A percentile compares a stretch with the other conserved stretches of the same genome.
phyloP scores from a whole-genome alignment of 1,140 invertebrate genomes.

The Lucilia cuprina region DNA sequence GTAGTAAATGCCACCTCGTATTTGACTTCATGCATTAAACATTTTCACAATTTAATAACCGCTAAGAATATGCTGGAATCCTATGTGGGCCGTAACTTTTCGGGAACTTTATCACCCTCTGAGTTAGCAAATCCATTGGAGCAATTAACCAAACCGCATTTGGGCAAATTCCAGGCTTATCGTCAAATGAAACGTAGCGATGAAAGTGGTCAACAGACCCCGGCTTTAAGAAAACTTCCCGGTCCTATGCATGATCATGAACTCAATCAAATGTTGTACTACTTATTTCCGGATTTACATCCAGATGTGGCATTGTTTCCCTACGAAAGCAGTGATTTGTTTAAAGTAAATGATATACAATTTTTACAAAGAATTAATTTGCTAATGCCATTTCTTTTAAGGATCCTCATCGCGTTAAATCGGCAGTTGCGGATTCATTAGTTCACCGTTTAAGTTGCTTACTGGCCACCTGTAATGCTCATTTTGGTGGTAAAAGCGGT shows the following conservation, averaged over 20 bases:
- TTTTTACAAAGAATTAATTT: not conserved
- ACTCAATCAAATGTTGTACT: constrained; percentile 80
- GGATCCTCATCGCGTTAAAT: constrained; percentile 58
- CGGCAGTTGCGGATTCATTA: constrained; percentile 70
- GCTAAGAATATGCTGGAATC: constrained; percentile 66
- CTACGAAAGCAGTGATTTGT: constrained; percentile 57
- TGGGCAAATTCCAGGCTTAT: not conserved
- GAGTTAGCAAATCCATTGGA: constrained; percentile 50
- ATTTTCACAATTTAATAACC: constrained; percentile 66
- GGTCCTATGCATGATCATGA: constrained; percentile 80
- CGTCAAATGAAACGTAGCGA: constrained; percentile 44
- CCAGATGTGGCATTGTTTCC: constrained; percentile 65
- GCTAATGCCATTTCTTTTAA: constrained; percentile 42
- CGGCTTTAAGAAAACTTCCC: constrained; percentile 61
- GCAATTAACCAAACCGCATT: constrained; percentile 40
- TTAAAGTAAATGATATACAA: constrained; percentile 44
- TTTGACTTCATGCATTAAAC: constrained; percentile 70
- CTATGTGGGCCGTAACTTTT: constrained; percentile 67
- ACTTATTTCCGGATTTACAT: constrained; percentile 89
- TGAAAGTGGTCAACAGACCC: constrained; percentile 43
- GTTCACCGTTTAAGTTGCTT: constrained; percentile 85
- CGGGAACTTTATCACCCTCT: constrained; percentile 47
- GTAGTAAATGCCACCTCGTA: constrained; percentile 71
- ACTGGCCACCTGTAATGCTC: constrained; percentile 77
- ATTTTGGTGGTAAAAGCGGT: constrained; percentile 78